phyloP scores from a whole-genome alignment of 2,113 vertebrate genomes.

The Alaudala cheleensis region DNA sequence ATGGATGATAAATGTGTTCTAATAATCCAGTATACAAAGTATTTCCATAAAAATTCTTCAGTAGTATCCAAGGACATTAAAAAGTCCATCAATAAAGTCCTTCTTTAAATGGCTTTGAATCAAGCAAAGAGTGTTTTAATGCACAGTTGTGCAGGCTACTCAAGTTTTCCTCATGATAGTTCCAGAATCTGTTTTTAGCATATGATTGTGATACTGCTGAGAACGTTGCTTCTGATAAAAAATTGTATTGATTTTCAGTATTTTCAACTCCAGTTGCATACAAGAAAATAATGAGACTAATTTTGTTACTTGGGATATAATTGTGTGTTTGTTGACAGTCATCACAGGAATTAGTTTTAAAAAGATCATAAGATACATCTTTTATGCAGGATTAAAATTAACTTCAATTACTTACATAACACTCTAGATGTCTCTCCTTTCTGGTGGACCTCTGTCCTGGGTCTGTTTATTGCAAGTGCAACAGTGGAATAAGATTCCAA shows the following conservation, averaged over 20 bases:
- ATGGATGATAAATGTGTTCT: conserved; percentile 31
- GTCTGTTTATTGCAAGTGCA: background rate
- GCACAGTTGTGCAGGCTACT: background rate
- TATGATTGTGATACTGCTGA: background rate
- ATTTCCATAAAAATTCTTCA: conserved; percentile 55
- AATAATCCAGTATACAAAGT: conserved; percentile 29
- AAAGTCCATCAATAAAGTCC: conserved; percentile 37
- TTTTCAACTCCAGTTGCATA: background rate
- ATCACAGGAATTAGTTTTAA: background rate
- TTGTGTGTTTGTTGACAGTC: background rate
- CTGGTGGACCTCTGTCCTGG: background rate
- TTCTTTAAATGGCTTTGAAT: conserved; percentile 14
- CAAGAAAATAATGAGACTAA: background rate
- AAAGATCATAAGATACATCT: background rate
- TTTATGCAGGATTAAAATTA: background rate
- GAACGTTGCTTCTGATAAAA: background rate
- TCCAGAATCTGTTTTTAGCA: conserved; percentile 50
- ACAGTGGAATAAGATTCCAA: background rate
- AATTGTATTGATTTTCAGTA: background rate
- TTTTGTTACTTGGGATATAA: background rate
- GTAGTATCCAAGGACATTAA: conserved; percentile 51
- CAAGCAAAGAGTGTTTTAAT: background rate
- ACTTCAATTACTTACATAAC: background rate
- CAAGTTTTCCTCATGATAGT: conserved; percentile 34
- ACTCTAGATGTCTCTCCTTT: background rate